Conservation (phyloP, 2,888 invertebrate genomes). For the Buathra laborator region DNA sequence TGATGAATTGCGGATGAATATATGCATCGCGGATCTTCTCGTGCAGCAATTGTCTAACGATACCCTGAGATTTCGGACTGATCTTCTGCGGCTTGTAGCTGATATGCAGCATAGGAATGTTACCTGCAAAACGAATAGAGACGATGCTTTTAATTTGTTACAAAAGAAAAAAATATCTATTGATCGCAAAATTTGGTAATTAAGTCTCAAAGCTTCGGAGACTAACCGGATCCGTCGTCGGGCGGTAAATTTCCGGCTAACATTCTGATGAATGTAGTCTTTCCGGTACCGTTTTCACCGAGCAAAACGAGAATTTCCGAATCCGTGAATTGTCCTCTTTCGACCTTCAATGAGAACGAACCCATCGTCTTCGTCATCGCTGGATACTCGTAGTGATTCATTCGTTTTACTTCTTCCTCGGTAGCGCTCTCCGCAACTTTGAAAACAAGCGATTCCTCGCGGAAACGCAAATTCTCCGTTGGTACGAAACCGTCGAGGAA, state of each 20-base stretch:
- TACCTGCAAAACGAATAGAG: constrained; percentile 84
- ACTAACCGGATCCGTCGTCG: constrained; percentile 91
- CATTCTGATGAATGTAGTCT: constrained; percentile 99
- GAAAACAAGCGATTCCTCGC: constrained; percentile 98
- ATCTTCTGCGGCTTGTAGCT: constrained; percentile 99
- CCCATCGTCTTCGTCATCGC: constrained; percentile 95
- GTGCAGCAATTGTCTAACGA: constrained; percentile 96
- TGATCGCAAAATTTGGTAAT: not conserved
- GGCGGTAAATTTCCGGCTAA: constrained; percentile 97
- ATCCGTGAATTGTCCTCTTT: constrained; percentile 98
- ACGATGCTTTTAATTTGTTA: no score
- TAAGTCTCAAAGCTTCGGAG: not conserved
- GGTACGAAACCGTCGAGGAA: constrained; percentile 99
- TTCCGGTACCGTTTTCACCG: constrained; percentile 99
- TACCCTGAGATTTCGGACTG: constrained; percentile 97
- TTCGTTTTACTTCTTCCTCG: constrained; percentile 98
- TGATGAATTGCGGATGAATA: constrained; percentile 98
- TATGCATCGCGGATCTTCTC: constrained; percentile 99
- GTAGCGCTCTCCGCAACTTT: constrained; percentile 99
- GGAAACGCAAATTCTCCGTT: constrained; percentile 99
- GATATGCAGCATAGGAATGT: constrained; percentile 96
- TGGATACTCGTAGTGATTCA: constrained; percentile 98
- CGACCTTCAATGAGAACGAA: constrained; percentile 92
- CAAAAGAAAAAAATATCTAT: not conserved
- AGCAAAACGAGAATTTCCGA: constrained; percentile 99